These are phyloP conservation scores for Pseudotriccus pelzelni DNA, from an alignment of 2,797 vertebrate genomes.

Conservation along the genomic window DNA sequence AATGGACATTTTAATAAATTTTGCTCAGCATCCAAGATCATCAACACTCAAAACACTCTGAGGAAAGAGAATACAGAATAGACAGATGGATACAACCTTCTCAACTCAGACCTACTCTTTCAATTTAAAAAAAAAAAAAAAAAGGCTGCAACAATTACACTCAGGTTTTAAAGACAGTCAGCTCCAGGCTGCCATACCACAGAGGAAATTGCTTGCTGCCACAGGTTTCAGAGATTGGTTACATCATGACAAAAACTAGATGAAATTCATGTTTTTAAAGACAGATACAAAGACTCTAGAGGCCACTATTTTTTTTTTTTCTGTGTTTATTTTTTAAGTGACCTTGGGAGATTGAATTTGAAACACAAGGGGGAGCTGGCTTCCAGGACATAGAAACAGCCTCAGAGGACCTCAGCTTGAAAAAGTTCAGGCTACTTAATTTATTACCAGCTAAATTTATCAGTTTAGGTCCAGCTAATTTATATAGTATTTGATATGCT, in stretches of 20 bases:
- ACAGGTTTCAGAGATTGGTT: not conserved
- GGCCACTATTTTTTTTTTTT: not conserved
- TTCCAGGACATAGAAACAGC: not conserved
- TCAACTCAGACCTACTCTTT: not conserved
- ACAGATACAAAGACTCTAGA: not conserved
- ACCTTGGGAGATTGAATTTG: not conserved
- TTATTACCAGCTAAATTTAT: not conserved
- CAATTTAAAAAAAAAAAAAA: not conserved
- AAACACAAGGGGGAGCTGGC: not conserved
- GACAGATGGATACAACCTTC: not conserved
- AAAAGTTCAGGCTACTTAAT: not conserved
- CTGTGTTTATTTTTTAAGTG: not conserved
- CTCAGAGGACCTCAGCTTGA: not conserved
- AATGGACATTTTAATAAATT: not conserved
- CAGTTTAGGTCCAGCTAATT: not conserved
- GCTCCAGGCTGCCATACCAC: accelerated
- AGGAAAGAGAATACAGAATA: not conserved
- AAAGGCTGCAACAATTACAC: not conserved
- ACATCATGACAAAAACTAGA: not conserved
- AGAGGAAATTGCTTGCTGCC: not conserved
- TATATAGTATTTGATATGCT: not conserved
- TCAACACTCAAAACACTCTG: not conserved
- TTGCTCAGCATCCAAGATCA: not conserved
- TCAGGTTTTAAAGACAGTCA: not conserved
- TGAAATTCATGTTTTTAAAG: not conserved